Percentiles rank a stretch among this genome's conserved stretches.
Conservation (phyloP, 92 coral and sea anemone species). For the Siderastrea siderea region DNA sequence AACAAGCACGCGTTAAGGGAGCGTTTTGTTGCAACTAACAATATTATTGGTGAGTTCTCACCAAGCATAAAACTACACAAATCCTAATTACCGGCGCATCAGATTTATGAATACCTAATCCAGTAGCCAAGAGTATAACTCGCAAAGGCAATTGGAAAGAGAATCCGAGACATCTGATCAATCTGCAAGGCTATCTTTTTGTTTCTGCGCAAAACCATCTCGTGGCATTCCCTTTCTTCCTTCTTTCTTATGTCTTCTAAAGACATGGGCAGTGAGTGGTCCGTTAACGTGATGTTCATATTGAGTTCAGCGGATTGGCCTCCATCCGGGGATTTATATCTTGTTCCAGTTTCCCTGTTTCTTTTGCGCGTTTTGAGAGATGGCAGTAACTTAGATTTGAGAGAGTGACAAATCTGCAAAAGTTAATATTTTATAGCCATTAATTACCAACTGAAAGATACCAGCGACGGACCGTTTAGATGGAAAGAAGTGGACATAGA, state of each 20-base stretch:
- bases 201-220: slow-evolving; percentile 15
- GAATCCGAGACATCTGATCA: slow-evolving; percentile 3
- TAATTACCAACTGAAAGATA: no score
- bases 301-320: not conserved
- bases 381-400: slow-evolving; percentile 4
- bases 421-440: not conserved
- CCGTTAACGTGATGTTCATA: slow-evolving; percentile 21
- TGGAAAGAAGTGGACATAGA: no score
- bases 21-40: no score
- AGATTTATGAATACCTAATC: slow-evolving; percentile 26
- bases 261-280: slow-evolving; percentile 34
- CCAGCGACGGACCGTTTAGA: no score
- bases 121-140: slow-evolving; percentile 27
- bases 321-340: not conserved
- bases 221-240: not conserved
- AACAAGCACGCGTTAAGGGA: no score
- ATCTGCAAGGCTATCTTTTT: not conserved
- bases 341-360: not conserved
- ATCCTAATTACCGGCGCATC: slow-evolving; percentile 65
- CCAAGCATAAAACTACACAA: slow-evolving; percentile 81
- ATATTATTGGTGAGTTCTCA: not conserved
- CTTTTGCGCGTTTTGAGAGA: not conserved
- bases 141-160: slow-evolving; percentile 22
- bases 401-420: slow-evolving; percentile 10
- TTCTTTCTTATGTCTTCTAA: slow-evolving; percentile 13